phyloP scores from a whole-genome alignment of 1,140 invertebrate species.

The Heliconius congener region DNA sequence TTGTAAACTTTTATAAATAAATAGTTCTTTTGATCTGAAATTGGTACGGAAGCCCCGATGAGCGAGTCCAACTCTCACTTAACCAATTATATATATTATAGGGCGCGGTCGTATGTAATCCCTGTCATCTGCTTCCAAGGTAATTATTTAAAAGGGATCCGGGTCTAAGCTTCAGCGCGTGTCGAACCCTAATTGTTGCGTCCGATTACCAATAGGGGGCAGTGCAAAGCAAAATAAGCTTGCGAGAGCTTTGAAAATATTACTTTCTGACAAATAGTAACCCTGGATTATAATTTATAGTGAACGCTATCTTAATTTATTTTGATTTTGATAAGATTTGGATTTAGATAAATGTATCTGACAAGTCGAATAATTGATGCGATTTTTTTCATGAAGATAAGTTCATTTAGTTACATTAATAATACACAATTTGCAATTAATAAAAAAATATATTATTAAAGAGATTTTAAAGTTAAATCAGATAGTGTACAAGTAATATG shows the following conservation, averaged over 20 bases:
- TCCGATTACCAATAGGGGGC: conserved; percentile 67
- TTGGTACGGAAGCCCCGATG: too few species aligned
- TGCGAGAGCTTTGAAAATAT: conserved; percentile 28
- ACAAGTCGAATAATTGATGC: too few species aligned
- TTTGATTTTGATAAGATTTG: neutral
- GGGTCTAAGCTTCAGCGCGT: conserved; percentile 63
- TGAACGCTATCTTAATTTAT: neutral
- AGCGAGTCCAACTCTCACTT: too few species aligned
- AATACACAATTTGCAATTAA: too few species aligned
- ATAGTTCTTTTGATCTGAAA: too few species aligned
- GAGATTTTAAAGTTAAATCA: too few species aligned
- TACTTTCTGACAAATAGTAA: conserved; percentile 16
- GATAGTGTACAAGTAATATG: too few species aligned
- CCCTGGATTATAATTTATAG: neutral
- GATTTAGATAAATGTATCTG: too few species aligned
- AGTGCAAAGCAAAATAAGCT: conserved; percentile 39
- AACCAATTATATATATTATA: conserved; percentile 36
- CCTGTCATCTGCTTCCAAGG: conserved; percentile 75
- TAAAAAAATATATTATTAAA: too few species aligned
- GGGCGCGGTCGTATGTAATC: conserved; percentile 57
- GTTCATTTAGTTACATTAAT: too few species aligned
- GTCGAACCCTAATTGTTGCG: conserved; percentile 73
- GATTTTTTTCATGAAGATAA: too few species aligned
- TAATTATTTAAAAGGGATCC: conserved; percentile 79
- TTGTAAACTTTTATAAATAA: too few species aligned